phyloP scores from a whole-genome alignment of 2,888 invertebrate species.

The Sminthurinus aureus region DNA sequence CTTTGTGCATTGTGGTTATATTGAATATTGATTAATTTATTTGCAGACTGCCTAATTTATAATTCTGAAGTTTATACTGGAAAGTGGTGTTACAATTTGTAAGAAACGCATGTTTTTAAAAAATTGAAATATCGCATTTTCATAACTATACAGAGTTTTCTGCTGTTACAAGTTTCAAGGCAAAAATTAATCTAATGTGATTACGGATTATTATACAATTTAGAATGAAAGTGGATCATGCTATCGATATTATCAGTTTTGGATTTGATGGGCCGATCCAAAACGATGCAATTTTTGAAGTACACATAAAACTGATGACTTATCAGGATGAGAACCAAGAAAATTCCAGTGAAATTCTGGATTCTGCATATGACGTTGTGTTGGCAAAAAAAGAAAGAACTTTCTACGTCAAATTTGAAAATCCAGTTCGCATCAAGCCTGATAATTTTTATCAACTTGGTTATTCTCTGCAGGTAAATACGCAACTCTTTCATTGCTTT shows the following conservation, averaged over 20 bases:
- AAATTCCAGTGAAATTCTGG: background rate
- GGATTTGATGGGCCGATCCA: constrained; percentile 38
- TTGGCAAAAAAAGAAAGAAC: constrained; percentile 33
- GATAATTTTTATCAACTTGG: constrained; percentile 20
- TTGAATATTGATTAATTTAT: no score
- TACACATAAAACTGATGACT: constrained; percentile 16
- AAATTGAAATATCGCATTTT: no score
- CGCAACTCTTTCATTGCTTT: background rate
- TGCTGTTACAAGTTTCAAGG: no score
- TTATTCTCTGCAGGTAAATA: constrained; percentile 33
- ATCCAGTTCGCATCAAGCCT: constrained; percentile 24
- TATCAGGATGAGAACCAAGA: constrained; percentile 12
- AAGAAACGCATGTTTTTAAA: no score
- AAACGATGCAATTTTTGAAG: constrained; percentile 25
- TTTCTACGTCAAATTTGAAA: constrained; percentile 37
- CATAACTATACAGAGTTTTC: no score
- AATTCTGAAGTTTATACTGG: constrained; percentile 35
- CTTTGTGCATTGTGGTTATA: no score
- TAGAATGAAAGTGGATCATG: background rate
- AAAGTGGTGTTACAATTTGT: constrained; percentile 39
- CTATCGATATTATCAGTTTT: constrained; percentile 6
- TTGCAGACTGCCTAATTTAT: constrained; percentile 32
- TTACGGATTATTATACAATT: no score
- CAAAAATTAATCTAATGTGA: no score
- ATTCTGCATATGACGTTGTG: constrained; percentile 11